These are phyloP conservation scores for Allophyes oxyacanthae DNA, from an alignment of 2,888 invertebrate species.

Conservation along the genomic window DNA sequence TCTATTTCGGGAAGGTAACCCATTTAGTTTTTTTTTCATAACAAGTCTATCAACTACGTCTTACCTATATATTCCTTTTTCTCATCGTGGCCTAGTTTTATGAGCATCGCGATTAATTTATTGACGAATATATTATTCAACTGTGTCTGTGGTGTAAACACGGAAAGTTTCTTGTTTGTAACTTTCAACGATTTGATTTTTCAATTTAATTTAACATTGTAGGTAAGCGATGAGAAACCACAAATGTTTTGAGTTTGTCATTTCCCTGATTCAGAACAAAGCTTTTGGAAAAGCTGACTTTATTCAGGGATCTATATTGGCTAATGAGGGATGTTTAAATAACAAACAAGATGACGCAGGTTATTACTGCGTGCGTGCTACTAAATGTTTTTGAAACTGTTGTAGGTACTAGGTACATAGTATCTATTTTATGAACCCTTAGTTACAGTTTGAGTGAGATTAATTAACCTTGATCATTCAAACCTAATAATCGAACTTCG, in stretches of 20 bases:
- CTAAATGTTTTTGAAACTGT: conserved; percentile 2
- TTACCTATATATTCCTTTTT: conserved; percentile 55
- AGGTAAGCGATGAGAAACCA: conserved; percentile 6
- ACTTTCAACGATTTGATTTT: conserved; percentile 37
- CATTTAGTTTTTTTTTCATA: conserved; percentile 20
- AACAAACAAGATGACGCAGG: conserved; percentile 26
- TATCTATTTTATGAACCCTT: neutral
- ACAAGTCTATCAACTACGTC: conserved; percentile 14
- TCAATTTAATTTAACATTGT: neutral
- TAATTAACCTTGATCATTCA: too few relatives aligned
- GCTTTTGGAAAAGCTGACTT: conserved; percentile 23
- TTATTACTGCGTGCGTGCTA: neutral
- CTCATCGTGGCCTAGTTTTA: conserved; percentile 66
- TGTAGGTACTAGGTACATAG: neutral
- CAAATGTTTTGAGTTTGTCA: conserved; percentile 1
- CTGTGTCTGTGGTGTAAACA: conserved; percentile 20
- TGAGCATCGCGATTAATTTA: conserved; percentile 62
- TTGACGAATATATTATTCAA: conserved; percentile 60
- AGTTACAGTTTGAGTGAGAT: neutral
- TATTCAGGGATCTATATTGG: conserved; percentile 30
- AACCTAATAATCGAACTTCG: too few relatives aligned
- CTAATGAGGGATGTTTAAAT: conserved; percentile 30
- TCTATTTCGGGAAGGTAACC: conserved; percentile 24
- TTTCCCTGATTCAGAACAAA: conserved; percentile 51
- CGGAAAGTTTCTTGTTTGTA: conserved; percentile 62